Evolutionary conservation across 2,113 vertebrate species (phyloP), one percentile per base, ranked within the genome.

Genomic region (Rhodinocichla rosea): DNA sequence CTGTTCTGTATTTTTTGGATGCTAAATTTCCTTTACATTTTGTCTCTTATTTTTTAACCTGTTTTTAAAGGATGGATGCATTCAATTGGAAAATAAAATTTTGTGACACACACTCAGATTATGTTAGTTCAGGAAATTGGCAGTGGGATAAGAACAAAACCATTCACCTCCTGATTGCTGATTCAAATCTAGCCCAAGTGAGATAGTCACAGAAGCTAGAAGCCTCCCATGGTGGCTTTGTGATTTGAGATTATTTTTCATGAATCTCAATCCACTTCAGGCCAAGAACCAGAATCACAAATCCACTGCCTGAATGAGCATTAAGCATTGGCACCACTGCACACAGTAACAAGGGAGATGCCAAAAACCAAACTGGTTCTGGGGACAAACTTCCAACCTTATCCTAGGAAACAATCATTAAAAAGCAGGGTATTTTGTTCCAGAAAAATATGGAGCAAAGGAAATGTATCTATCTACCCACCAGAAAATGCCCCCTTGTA

Each of bases 161-260:
- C 80, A 87, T 96, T 96, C 94, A 92, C 88, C 90, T 94, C 64
- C 92, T 83, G 93, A 95, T 92, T 88, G 85, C 82, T 75, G 94
- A 96, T 95, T 90, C 92, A 95, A 95, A 96, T 96, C 93, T 93
- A 93, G 79, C 92, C 90, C 76, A 89, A 94, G 76, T 69, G 95
- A 94, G 88, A 88, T 4, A 92, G 94, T 85, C 87, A 70, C 53
- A 89, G 87, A 92, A 96, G 83, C 91, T 91, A 57, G 83, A 93
- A 95, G 70, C 74, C 69, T 94, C 93, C 89, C 88, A 92, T 87
- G 80, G 57, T 89, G 80, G 49, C 80, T 95, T 89, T 94, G 93
- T 96, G 90, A 95, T 95, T 95, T 89, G 80, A 96, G 90, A 92
- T 92, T 90, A 90, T 87, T 95, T 97, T 93, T 92, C 94, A 93